phyloP scores from a whole-genome alignment of 1,140 invertebrate genomes.

The Zophobas morio region DNA sequence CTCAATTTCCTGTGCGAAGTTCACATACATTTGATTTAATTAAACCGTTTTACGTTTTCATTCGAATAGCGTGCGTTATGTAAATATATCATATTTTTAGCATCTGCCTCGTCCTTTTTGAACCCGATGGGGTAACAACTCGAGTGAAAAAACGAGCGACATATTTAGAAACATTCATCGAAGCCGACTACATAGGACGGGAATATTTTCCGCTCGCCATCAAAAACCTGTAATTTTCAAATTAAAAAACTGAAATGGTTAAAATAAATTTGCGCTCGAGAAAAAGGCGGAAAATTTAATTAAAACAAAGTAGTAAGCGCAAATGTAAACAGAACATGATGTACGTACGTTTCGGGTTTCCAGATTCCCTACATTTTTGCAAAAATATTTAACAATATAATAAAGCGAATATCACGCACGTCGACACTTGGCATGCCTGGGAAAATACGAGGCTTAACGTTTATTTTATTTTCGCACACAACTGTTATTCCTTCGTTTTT shows the following conservation, averaged over 20 bases:
- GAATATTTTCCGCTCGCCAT: background rate
- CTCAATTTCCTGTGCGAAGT: no score
- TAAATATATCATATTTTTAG: slow-evolving; percentile 26
- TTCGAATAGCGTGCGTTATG: background rate
- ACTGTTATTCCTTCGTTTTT: no score
- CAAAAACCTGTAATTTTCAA: background rate
- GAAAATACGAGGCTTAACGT: background rate
- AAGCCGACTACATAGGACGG: slow-evolving; percentile 3
- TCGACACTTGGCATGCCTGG: background rate
- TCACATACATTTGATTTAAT: background rate
- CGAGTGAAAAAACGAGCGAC: slow-evolving; percentile 12
- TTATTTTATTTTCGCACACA: no score
- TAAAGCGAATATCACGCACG: background rate
- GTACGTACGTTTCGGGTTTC: background rate
- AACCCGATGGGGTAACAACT: slow-evolving; percentile 13
- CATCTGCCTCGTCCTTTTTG: slow-evolving; percentile 5
- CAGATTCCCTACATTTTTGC: background rate
- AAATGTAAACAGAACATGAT: background rate
- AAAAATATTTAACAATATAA: background rate
- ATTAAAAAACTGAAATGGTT: no score
- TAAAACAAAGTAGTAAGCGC: background rate
- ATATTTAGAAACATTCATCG: slow-evolving; percentile 15
- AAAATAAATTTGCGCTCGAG: background rate
- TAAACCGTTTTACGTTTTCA: background rate
- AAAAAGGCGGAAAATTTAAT: slow-evolving; percentile 4